A percentile compares a stretch with the other conserved stretches of the same genome.
Evolutionary conservation across 2,113 vertebrate genomes (phyloP).

Genomic region (Neolamprologus cancellatus): DNA sequence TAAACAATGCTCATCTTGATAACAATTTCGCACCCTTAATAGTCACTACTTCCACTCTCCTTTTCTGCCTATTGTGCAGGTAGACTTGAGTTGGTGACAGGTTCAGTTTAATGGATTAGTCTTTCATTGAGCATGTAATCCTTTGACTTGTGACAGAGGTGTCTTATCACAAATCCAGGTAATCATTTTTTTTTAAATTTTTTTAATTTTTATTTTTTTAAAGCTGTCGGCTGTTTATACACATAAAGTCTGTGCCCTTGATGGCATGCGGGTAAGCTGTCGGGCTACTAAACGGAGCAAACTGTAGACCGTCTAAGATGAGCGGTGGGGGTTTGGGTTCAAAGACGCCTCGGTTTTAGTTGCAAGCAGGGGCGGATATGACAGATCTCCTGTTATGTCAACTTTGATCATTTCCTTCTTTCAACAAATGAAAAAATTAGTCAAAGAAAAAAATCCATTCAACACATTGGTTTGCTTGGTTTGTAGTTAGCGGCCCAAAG

Average conservation of each 20-base stretch:
- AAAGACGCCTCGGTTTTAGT: neutral
- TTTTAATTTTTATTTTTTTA: neutral
- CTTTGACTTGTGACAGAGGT: neutral
- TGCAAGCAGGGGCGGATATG: neutral
- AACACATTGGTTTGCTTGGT: neutral
- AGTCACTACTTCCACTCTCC: neutral
- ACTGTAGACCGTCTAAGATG: neutral
- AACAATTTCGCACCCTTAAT: neutral
- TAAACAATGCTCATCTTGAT: neutral
- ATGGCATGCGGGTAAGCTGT: neutral
- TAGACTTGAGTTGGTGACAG: neutral
- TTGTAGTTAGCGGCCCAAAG: neutral
- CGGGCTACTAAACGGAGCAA: neutral
- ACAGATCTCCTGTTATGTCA: neutral
- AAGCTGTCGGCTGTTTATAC: constrained; percentile 2
- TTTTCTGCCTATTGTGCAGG: neutral
- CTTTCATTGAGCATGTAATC: neutral
- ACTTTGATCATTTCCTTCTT: neutral
- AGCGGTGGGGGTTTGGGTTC: neutral
- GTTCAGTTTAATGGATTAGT: neutral
- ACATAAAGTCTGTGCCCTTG: neutral
- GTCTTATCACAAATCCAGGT: neutral
- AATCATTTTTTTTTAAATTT: neutral
- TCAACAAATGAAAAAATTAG: neutral
- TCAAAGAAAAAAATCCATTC: neutral